Conservation (phyloP, 1,140 invertebrate genomes). For the Drosophila punjabiensis region DNA sequence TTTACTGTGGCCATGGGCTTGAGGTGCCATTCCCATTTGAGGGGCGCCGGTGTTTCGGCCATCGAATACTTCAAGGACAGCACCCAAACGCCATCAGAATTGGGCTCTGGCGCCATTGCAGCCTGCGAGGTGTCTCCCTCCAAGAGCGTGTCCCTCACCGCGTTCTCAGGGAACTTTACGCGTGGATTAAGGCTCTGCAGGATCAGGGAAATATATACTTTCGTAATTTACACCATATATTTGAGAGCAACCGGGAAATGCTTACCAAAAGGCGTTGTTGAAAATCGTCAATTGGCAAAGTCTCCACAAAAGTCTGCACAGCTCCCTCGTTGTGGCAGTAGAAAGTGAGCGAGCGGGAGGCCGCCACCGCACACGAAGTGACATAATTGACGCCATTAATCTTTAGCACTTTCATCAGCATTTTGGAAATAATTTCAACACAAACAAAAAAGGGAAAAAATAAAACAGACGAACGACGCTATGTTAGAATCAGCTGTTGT, state of each 20-base stretch:
- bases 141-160: constrained; percentile 22
- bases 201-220: neutral
- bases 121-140: constrained; percentile 1
- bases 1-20: neutral
- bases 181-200: constrained; percentile 61
- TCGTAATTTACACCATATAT: neutral
- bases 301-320: constrained; percentile 19
- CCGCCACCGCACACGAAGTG: neutral
- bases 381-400: neutral
- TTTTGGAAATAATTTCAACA: neutral
- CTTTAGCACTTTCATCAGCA: constrained; percentile 32
- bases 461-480: neutral
- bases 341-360: neutral
- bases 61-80: constrained; percentile 64
- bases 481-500: neutral
- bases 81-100: neutral
- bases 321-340: constrained; percentile 7
- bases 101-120: neutral
- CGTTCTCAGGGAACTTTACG: constrained; percentile 50
- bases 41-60: constrained; percentile 14
- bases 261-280: constrained; percentile 37
- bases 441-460: neutral
- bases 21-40: constrained; percentile 72
- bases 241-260: neutral
- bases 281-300: neutral